Conservation (phyloP, 1,140 invertebrate species). For the Solenopsis fugax region DNA sequence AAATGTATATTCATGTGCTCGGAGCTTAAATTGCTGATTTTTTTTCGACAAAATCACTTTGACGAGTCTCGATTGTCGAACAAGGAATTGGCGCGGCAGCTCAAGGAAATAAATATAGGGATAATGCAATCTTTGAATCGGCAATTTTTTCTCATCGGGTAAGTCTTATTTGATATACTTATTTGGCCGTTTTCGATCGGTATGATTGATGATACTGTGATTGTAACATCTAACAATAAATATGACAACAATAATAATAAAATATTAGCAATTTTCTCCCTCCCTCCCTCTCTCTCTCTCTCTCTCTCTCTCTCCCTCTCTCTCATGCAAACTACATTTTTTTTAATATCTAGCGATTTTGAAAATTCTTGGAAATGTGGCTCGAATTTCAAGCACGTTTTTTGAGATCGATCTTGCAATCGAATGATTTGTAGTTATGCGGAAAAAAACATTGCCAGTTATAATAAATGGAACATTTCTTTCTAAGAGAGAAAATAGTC, state of each 20-base stretch:
- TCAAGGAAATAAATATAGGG: neutral
- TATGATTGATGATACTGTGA: neutral
- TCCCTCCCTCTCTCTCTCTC: too few relatives aligned
- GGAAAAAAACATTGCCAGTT: neutral
- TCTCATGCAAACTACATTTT: neutral
- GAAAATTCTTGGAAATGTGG: neutral
- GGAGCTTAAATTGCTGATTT: conserved; percentile 22
- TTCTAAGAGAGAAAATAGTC: neutral
- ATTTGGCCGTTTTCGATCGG: neutral
- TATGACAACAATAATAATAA: neutral
- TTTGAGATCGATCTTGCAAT: neutral
- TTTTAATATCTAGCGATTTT: neutral
- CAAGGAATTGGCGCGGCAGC: neutral
- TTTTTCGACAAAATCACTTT: neutral
- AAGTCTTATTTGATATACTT: conserved; percentile 15
- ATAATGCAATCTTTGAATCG: conserved; percentile 1
- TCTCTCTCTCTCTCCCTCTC: too few relatives aligned
- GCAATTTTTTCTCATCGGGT: conserved; percentile 12
- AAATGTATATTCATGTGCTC: conserved; percentile 7
- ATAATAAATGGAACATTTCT: neutral
- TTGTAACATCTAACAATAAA: neutral
- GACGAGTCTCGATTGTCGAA: neutral
- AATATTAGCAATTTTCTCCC: neutral
- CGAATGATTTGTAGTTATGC: neutral
- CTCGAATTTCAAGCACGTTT: neutral